Evolutionary conservation across 2,888 invertebrate species (phyloP), one percentile per base, ranked within the genome.

Genomic region (Scaeva pyrastri): DNA sequence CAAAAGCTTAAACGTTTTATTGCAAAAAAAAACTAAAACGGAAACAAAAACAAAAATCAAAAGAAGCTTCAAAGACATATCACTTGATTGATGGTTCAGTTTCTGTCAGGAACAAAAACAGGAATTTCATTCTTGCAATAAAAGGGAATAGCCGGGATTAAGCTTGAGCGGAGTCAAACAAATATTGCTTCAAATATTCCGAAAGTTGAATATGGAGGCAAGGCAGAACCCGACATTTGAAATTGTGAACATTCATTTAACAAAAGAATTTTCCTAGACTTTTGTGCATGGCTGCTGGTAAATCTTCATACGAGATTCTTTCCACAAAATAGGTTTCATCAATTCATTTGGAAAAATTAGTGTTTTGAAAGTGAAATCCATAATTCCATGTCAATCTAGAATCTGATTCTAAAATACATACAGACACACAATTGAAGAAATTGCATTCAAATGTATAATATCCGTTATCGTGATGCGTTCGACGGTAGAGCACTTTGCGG

Each of bases 371-470:
- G 31, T 31, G 31, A 8, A 31, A 31, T 31, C 7, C 4, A 6
- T 4, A 43, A 43, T 43, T 7, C 4, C 4, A n/a, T 43, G n/a
- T 1, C 7, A 1, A 50, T n/a, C 2, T 21, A 50, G 11, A 21
- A 21, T 26, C 26, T 12, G 26, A 19, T 11, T 19, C 48, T 21
- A 52, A 14, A 2, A 6, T 2, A 2, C 39, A 39, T 39, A 39
- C 8, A 31, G 31, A 3, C 2, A 2, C 7, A 23, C 21, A 21
- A 39, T 10, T 39, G 0, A 48, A 48, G 66, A 31, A 31, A 64
- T 66, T 48, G 19, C 26, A 66, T 66, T 66, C 66, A 66, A 64
- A 48, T 36, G 66, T 19, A 66, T 48, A 31, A 48, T 48, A 66
- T 66, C 66, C 31, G 16, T 48, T 66, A 19, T 64, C 31, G 48